phyloP scores from a whole-genome alignment of 2,888 invertebrate species.

The Tipula lateralis region DNA sequence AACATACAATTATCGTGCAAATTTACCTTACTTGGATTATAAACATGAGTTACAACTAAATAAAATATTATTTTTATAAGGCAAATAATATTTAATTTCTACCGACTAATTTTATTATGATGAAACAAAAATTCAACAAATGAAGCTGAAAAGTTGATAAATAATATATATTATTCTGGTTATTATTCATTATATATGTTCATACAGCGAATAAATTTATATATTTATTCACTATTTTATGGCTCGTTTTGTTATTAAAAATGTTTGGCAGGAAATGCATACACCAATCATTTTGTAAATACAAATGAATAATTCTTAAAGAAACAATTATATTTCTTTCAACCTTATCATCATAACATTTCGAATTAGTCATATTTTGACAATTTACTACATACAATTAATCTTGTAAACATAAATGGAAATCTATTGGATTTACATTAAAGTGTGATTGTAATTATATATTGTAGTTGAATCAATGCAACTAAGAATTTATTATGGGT shows the following conservation, averaged over 20 bases:
- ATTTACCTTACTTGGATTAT: not conserved
- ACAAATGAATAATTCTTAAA: not conserved
- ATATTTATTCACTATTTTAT: not conserved
- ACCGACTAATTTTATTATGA: not conserved
- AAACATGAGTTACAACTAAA: not conserved
- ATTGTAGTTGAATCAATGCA: not conserved
- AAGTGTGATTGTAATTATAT: not conserved
- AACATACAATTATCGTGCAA: not conserved
- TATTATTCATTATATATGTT: not conserved
- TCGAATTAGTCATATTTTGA: not conserved
- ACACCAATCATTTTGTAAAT: not conserved
- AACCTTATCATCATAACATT: not conserved
- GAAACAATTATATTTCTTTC: not conserved
- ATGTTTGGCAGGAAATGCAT: conserved; percentile 15
- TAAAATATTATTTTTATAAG: not conserved
- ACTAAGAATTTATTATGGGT: not conserved
- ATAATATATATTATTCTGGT: not conserved
- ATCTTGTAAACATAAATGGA: not conserved
- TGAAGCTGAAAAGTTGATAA: not conserved
- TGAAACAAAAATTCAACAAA: not conserved
- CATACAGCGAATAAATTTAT: not conserved
- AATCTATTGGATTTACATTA: not conserved
- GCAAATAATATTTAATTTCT: not conserved
- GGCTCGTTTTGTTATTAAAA: not conserved
- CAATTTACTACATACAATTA: not conserved